These are phyloP conservation scores for Protosalanx chinensis DNA, from an alignment of 2,797 vertebrate species.

Conservation along the genomic window DNA sequence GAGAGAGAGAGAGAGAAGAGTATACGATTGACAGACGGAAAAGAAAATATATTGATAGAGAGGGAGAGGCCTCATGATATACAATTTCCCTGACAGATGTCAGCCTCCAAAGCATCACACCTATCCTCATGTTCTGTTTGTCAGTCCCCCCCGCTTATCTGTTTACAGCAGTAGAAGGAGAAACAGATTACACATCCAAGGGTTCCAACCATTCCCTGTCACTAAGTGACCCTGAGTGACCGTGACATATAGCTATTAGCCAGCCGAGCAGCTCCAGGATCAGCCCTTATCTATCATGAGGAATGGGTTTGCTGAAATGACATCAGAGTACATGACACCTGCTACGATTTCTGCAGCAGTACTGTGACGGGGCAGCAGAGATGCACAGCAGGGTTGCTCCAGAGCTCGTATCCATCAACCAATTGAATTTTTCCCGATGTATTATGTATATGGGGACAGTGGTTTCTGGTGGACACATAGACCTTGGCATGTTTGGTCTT, in stretches of 20 bases:
- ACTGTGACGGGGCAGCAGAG: background rate
- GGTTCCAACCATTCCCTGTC: conserved; percentile 5
- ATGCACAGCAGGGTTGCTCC: background rate
- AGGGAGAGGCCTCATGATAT: too few relatives aligned
- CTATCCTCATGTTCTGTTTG: background rate
- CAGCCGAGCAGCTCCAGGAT: conserved; percentile 25
- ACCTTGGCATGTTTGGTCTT: too few relatives aligned
- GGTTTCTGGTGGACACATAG: too few relatives aligned
- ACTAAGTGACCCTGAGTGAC: conserved; percentile 8
- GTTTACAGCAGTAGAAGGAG: background rate
- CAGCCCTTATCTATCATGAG: conserved; percentile 35
- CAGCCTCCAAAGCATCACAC: background rate
- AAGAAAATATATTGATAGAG: too few relatives aligned
- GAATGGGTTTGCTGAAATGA: conserved; percentile 40
- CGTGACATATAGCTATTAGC: conserved; percentile 27
- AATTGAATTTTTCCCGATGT: too few relatives aligned
- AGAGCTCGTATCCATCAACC: too few relatives aligned
- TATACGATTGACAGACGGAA: too few relatives aligned
- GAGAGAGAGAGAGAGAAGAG: too few relatives aligned
- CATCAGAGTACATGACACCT: conserved; percentile 4
- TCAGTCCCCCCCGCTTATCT: background rate
- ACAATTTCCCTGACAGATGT: background rate
- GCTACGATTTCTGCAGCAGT: background rate
- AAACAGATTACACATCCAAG: background rate
- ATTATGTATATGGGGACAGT: too few relatives aligned